Base-by-base conservation (phyloP, 2,888 invertebrate genomes). In the Ophraella communa region DNA sequence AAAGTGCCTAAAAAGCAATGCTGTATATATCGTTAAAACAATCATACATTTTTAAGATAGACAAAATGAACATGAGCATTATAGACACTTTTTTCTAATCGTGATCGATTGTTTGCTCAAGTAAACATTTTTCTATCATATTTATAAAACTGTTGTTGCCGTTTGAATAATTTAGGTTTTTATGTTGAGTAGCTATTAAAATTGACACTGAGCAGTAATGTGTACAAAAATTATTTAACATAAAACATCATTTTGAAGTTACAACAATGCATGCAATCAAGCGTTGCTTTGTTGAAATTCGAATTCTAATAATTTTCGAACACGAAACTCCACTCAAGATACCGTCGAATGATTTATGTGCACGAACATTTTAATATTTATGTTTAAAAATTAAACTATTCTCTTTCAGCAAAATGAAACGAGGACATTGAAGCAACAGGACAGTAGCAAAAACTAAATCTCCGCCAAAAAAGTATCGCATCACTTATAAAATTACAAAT, bases 291-390 rank as follows among this genome's bases (percentile, higher is more conserved):
- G 58, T 59, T 64, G 53, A 59, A 62, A 64, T 62, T 62, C 59
- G 59, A 62, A 67, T 61, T 64, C 67, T 61, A 67, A 67, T 64
- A 67, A 62, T 64, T 64, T 67, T 67, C 24, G 62, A 62, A 64
- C 67, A 67, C 67, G 67, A 62, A 67, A 58, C 64, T 51, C 64
- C 64, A 64, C 67, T 64, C 54, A 61, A 59, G 62, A 67, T 52
- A 61, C 59, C 62, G 64, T 49, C 52, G 55, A 67, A 67, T 67
- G 62, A 67, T 67, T 64, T 61, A 62, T 62, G 59, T 62, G 62
- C 67, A 67, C 67, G 67, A 65, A 65, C 64, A 65, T 60, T 60
- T 65, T 61, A 63, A 53, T 58, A 63, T 63, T 63, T 63, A 63
- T 58, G 45, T 58, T 63, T 30, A 51, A 24, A 30, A 58, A 63